Base-by-base conservation (phyloP, 2,113 vertebrate genomes). In the Tapirus terrestris region DNA sequence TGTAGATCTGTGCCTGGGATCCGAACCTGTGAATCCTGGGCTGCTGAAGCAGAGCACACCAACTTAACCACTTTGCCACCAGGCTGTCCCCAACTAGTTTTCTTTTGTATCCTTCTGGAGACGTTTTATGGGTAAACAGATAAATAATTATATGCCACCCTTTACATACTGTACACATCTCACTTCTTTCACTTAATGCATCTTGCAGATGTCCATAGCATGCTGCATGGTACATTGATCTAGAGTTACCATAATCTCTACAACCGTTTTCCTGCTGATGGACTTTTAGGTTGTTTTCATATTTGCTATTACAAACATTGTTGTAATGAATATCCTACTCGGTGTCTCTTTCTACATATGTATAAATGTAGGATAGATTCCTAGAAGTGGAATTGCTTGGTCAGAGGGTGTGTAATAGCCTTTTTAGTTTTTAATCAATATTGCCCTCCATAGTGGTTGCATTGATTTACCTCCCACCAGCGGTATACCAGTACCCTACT, bases 341-440 rank as follows among this genome's bases (percentile, higher is more conserved):
- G 27, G 18, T 45, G 48, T 80, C 7, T 63, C 63, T 61, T 65
- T 43, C 31, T 36, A 67, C 14, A 63, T 1, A 5, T 53, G 17
- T 77, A 8, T 89, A 75, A 61, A 65, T 48, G 25, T 76, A n/a
- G 80, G 20, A 39, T 33, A 53, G 90, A 92, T 75, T 86, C n/a
- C 51, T 92, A 4, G 48, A 75, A 76, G 75, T 75, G 39, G 29
- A 39, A 48, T 56, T 73, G 56, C 81, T 84, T 31, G 21, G 12
- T 36, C 16, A 21, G 77, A 97, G 39, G 31, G 25, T 56, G 81
- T 94, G 27, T 91, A 33, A 86, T 77, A 75, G 31, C 9, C 58
- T 76, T 93, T 94, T 86, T 67, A 84, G 85, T 81, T 84, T 93
- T 85, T 48, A 85, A 61, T 96, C 65, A 45, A 25, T 70, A 80